Conservation (phyloP, 2,888 invertebrate species). For the Epistrophe eligans region DNA sequence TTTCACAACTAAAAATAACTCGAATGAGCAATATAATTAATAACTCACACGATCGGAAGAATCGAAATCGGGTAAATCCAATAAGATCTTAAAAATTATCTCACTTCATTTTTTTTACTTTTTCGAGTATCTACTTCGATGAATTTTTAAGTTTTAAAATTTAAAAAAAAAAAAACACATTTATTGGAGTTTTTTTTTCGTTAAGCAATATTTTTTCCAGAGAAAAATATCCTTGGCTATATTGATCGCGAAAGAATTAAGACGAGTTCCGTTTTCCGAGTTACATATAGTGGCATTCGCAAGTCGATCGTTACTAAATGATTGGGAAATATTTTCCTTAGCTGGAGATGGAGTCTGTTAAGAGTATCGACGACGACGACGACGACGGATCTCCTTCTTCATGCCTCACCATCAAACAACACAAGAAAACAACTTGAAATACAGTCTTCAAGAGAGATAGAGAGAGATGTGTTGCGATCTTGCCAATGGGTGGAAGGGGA, state of each 20-base stretch:
- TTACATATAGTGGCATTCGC: slow-evolving; percentile 60
- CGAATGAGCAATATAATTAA: slow-evolving; percentile 37
- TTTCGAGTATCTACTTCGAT: not conserved
- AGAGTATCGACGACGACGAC: slow-evolving; percentile 43
- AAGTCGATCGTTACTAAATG: slow-evolving; percentile 68
- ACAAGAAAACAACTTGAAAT: slow-evolving; percentile 59
- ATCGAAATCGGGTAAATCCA: slow-evolving; percentile 20
- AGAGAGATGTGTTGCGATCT: slow-evolving; percentile 29
- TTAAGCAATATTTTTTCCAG: not conserved
- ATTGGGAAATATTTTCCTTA: slow-evolving; percentile 60
- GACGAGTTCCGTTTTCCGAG: slow-evolving; percentile 21
- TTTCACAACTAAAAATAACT: slow-evolving; percentile 48
- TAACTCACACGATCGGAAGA: slow-evolving; percentile 42
- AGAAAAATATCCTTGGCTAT: slow-evolving; percentile 11
- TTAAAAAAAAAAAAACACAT: not conserved
- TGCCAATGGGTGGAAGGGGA: slow-evolving; percentile 5
- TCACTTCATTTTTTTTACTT: not conserved
- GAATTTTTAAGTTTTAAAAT: slow-evolving; percentile 2
- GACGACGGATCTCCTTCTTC: slow-evolving; percentile 36
- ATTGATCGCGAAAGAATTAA: slow-evolving; percentile 41
- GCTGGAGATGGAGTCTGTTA: slow-evolving; percentile 62
- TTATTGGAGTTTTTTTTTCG: slow-evolving; percentile 3
- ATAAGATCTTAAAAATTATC: slow-evolving; percentile 32
- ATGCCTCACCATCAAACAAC: slow-evolving; percentile 41
- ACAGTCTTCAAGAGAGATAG: slow-evolving; percentile 30